Base-by-base conservation (phyloP, 2,113 vertebrate species). In the Propithecus coquereli region DNA sequence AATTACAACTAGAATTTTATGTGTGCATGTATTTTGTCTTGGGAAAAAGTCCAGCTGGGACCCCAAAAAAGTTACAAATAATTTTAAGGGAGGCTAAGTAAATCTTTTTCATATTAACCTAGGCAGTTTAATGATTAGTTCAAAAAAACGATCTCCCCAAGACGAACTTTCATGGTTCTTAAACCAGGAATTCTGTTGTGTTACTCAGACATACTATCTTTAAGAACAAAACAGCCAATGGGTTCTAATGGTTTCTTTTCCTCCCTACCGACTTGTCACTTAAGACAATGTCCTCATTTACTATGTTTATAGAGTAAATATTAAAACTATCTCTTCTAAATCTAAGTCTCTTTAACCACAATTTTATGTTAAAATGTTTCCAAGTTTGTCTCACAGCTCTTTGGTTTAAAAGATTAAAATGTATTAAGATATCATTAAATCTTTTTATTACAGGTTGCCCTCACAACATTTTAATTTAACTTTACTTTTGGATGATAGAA, bases 241-340 rank as follows among this genome's bases (percentile, higher is more conserved):
- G 17, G 6, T 65, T 93, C 63, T 81, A 85, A 89, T 54, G 12
- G 12, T 54, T 92, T 23, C 9, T 12, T 43, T 45, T 45, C 18
- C 37, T 32, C 11, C 43, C 12, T 11, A 50, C 3, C 9, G 8
- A 86, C 45, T 6, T 90, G 20, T 61, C 66, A 85, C 14, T 95
- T 76, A 80, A 76, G 27, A 84, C 18, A 71, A 79, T 90, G 27
- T 63, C 57, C n/a, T 87, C 83, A 66, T 82, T 90, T 85, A 83
- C 20, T 80, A 16, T 34, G 84, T 92, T 82, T 54, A 91, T 30
- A 20, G 18, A 89, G 34, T 84, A 87, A 59, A n/a, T 65, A 25
- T 88, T 96, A 92, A 91, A 79, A 52, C 18, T 13, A 92, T 57
- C 23, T 76, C 45, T 66, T 61, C 34, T 71, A 92, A 95, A 80